Evolutionary conservation across 2,113 vertebrate species (phyloP), one percentile per base, ranked within the genome.

Genomic region (Entosphenus tridentatus): DNA sequence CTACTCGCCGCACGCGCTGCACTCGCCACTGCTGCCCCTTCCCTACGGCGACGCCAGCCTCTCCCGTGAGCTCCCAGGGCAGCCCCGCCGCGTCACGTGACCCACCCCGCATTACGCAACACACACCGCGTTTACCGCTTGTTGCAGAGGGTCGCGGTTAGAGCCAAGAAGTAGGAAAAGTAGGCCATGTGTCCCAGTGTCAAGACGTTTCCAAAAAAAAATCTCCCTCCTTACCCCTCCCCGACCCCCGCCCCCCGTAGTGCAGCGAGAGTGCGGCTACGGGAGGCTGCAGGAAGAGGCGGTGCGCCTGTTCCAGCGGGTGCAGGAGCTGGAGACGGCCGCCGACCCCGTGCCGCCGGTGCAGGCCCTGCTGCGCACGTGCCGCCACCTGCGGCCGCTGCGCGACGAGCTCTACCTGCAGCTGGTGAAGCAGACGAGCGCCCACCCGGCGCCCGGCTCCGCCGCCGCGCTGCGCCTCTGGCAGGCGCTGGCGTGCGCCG

Each of bases 381-480:
- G 86, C 16, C 88, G 87, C 10, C 89, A 96, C 78, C 84, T 95
- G 12, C 80, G 82, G 39, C 84, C 84, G 0, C 82, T 96, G 69
- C 80, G 90, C 17, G 91, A 98, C 57, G 93, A 98, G 76, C 81
- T 96, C 16, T 95, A 89, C 78, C 96, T 91, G 71, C 93, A 98
- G 77, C 86, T 96, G 67, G 78, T 98, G 77, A 98, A 98, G 59
- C 93, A 98, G 82, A 98, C 89, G 17, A 82, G 79, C 7, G 80
- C 83, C 56, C 81, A 84, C 55, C 83, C 86, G 1, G 84, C 84
- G 10, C 83, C 88, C 0, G 81, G 82, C 16, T 79, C 82, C 0
- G 68, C 71, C 1, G 86, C 83, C 8, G 85, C 90, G 80, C 82
- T 95, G 7, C 86, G 83, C 57, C 83, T 80, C 69, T 95, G 90